phyloP scores from a whole-genome alignment of 2,797 vertebrate genomes.

The Streptopelia turtur region DNA sequence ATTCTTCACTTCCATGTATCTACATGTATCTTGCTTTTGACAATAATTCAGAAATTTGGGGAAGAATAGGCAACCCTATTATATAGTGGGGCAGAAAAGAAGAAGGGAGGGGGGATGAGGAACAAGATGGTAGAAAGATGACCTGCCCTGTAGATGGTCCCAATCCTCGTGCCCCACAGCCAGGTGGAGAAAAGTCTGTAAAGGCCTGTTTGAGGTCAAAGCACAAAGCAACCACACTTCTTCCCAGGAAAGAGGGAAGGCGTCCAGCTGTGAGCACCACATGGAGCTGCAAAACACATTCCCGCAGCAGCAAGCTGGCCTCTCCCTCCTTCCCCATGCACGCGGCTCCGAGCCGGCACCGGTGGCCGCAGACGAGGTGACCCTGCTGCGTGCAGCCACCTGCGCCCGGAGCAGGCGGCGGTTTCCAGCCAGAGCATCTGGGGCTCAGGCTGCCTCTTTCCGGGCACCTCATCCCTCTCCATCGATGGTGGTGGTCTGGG shows the following conservation, averaged over 20 bases:
- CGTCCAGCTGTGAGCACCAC: not conserved
- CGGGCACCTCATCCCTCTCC: conserved; percentile 29
- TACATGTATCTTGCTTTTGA: not conserved
- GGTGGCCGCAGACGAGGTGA: not conserved
- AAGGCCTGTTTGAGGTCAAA: not conserved
- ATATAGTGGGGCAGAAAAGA: not conserved
- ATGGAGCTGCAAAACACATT: not conserved
- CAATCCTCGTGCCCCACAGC: not conserved
- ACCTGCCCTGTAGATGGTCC: not conserved
- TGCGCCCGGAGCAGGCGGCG: not conserved
- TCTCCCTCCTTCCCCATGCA: not conserved
- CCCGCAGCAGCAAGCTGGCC: not conserved
- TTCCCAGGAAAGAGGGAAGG: not conserved
- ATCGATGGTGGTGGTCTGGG: conserved; percentile 20
- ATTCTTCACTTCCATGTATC: not conserved
- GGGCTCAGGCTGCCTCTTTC: conserved; percentile 58
- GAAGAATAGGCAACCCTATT: not conserved
- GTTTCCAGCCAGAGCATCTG: conserved; percentile 52
- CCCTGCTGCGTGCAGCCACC: conserved; percentile 22
- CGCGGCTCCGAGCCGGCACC: not conserved
- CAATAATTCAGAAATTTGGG: not conserved
- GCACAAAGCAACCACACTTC: not conserved
- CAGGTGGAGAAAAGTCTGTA: not conserved
- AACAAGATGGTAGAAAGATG: not conserved
- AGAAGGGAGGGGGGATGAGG: not conserved